Evolutionary conservation across 2,113 vertebrate species (phyloP), one percentile per base, ranked within the genome.

Genomic region (Antennarius striatus): DNA sequence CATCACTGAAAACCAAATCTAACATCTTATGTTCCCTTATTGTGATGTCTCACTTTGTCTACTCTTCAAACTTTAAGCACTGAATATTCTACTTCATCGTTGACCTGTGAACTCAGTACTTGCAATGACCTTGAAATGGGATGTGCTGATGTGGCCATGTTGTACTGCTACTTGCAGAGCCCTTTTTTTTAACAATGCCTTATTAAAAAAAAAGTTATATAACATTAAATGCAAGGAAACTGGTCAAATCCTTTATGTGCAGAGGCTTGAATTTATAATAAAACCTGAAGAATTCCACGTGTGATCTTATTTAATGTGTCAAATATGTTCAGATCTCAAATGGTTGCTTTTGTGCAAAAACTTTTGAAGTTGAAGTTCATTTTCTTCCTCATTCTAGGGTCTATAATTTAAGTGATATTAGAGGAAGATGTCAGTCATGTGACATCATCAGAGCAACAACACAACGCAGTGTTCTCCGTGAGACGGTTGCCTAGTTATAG

Each of bases 241-340:
- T 71, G 80, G 71, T 76, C 71, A 75, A 82, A 80, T 76, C 68
- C 55, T 81, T 82, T 70, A 76, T 86, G 77, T 88, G 73, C 73
- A 82, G 63, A 82, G 77, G 81, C 80, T 86, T 89, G 79, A 78
- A 78, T 91, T 90, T 89, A 51, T 90, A 89, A 88, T 88, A 83
- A 90, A 86, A 82, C 7, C 61, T 48, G 63, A 75, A 30, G 63
- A 75, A 30, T 54, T 29, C 28, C 11, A 29, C 30, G 52, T 15
- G 11, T 32, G 12, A 22, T 54, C 10, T 53, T 29, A 29, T 51
- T 51, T 51, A 22, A 6, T 10, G 15, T n/a, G 10, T 48, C 13
- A 6, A 22, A 22, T 22, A 22, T 22, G 22, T 22, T 22, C 22
- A 22, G 22, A 22, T 22, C 32, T 36, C 5, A 36, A 36, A 4